Base-by-base conservation (phyloP, 1,140 invertebrate genomes). In the Plectus sambesii region DNA sequence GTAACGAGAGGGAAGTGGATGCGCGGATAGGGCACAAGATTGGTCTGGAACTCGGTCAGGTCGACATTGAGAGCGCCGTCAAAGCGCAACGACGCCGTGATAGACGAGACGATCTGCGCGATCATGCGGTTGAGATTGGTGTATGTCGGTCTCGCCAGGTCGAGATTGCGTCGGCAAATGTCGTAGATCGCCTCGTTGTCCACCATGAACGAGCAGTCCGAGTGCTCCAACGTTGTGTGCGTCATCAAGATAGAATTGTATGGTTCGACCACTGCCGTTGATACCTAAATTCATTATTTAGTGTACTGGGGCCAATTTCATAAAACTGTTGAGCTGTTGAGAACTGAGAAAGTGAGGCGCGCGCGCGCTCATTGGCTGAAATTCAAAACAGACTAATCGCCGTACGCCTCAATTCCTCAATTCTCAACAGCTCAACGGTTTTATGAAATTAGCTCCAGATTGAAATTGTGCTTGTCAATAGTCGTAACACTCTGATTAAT, bases 121-220 rank as follows among this genome's bases (percentile, higher is more conserved):
- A 85, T 83, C 40, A 85, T 73, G 53, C 82, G 72, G 69, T 84
- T 85, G 60, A 81, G 73, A 65, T 86, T 86, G 3, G 81, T 83
- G 62, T 86, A 87, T 1, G 82, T 83, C 4, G 81, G 81, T n/a
- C 81, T 60, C 55, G 80, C 79, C 26, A 89, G 85, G 70, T 87
- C 84, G 61, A 89, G 69, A 66, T 87, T 87, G 35, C 83, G 77
- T 36, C 83, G 76, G 72, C 86, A 89, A 69, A 89, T 87, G 68
- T 89, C 85, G 59, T 87, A 89, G 63, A 88, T 87, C 53, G 85
- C 85, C 68, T 87, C 84, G 67, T 81, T 87, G 73, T 87, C 84
- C 56, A 61, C 63, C 63, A 66, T 66, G 35, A 66, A 66, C 1
- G 63, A 63, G 42, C 69, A 73, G 48, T 74, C 73, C 5, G 66